Evolutionary conservation across 2,113 vertebrate species (phyloP), one percentile per base, ranked within the genome.

Genomic region (Triplophysa tibetana): DNA sequence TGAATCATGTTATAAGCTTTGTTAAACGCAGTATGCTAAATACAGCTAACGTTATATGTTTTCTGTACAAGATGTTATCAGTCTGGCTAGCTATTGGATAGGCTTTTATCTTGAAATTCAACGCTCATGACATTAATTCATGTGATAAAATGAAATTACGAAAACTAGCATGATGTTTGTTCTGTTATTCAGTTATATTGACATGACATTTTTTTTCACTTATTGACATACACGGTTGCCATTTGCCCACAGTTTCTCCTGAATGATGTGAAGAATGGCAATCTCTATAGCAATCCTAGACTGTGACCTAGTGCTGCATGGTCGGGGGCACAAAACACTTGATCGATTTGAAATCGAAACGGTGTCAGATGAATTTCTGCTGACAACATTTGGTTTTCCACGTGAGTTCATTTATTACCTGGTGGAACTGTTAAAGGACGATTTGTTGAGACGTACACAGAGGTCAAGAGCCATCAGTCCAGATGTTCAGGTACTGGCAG

Each of bases 381-480:
- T 98, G 58, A 92, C 94, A 9, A 93, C 92, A 0, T 99, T 98
- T 2, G 96, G 97, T 68, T 99, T 99, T 82, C 95, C 96, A 7
- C 94, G 96, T 13, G 92, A 95, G 38, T 99, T 98, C 78, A 98
- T 99, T 77, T 92, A 93, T 83, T 96, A 96, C 82, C 90, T 99
- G 85, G 95, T 98, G 83, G 95, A 97, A 50, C 89, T 98, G 56
- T 89, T 98, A 78, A 93, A 93, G 73, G 86, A 90, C 0, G 94
- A 90, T 33, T 91, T 99, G 41, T 94, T 94, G 43, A 92, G 96
- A 64, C 95, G 95, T 13, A 99, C 97, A 0, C 96, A 96, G 87
- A 90, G 97, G 29, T 99, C 97, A 60, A 93, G 97, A 81, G 96
- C 97, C 67, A 99, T 99, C 83, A 98, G 96, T 82, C 95, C 97